Conservation (phyloP, 2,113 vertebrate genomes). For the Motacilla tschutschensis region DNA sequence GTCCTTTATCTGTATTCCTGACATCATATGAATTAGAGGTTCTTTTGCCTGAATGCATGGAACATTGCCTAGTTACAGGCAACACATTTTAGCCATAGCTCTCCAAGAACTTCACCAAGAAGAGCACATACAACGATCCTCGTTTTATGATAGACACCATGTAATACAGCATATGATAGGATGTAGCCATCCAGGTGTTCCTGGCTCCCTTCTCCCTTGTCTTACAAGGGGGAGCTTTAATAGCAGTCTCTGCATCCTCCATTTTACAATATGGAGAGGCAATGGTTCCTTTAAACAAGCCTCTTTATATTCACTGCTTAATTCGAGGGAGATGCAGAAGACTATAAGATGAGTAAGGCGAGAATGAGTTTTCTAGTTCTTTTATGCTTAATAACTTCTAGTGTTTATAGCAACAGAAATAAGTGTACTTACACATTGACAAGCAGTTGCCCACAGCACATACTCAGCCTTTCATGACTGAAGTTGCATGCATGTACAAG, state of each 20-base stretch:
- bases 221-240: not conserved
- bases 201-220: not conserved
- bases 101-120: not conserved
- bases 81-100: not conserved
- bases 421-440: not conserved
- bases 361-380: not conserved
- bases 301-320: not conserved
- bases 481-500: not conserved
- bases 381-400: not conserved
- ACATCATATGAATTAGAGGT: accelerated
- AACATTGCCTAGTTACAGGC: not conserved
- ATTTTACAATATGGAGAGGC: not conserved
- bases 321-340: not conserved
- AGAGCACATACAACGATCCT: not conserved
- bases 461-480: not conserved
- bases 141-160: not conserved
- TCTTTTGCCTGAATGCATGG: not conserved
- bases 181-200: not conserved
- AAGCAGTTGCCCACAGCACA: not conserved
- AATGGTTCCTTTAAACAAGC: not conserved
- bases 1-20: not conserved
- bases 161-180: not conserved
- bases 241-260: not conserved
- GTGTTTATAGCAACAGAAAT: not conserved
- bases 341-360: not conserved